These are phyloP conservation scores for Aphyosemion australe DNA, from an alignment of 2,113 vertebrate species.

Conservation along the genomic window DNA sequence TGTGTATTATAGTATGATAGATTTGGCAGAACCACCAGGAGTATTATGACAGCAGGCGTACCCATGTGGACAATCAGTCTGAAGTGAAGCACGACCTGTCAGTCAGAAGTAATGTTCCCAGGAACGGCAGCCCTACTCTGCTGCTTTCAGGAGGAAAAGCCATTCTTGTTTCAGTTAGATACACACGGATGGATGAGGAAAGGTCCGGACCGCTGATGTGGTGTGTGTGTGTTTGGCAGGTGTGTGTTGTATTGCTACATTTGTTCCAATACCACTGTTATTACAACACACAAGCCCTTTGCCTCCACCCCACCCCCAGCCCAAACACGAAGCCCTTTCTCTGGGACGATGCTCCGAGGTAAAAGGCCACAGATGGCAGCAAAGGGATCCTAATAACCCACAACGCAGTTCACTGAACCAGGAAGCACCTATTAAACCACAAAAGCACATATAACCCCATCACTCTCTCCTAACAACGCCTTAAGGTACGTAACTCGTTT, in stretches of 20 bases:
- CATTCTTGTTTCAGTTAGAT: slow-evolving; percentile 66
- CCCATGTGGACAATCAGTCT: slow-evolving; percentile 51
- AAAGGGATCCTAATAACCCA: slow-evolving; percentile 70
- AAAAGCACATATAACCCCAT: slow-evolving; percentile 41
- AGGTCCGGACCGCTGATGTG: slow-evolving; percentile 49
- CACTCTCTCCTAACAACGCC: slow-evolving; percentile 46
- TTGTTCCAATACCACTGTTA: slow-evolving; percentile 43
- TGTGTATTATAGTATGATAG: slow-evolving; percentile 4
- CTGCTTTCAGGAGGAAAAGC: slow-evolving; percentile 52
- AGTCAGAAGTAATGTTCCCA: slow-evolving; percentile 52
- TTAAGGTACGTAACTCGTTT: slow-evolving; percentile 19
- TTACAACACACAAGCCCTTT: slow-evolving; percentile 23
- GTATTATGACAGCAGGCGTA: slow-evolving; percentile 42
- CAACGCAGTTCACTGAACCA: slow-evolving; percentile 70
- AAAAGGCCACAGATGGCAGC: slow-evolving; percentile 67
- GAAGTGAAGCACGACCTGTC: slow-evolving; percentile 57
- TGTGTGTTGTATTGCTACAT: slow-evolving; percentile 24
- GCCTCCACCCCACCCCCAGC: background rate
- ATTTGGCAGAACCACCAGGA: slow-evolving; percentile 26
- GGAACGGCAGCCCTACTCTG: slow-evolving; percentile 48
- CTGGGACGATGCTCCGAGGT: slow-evolving; percentile 31
- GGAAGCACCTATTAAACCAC: slow-evolving; percentile 69
- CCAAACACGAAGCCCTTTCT: slow-evolving; percentile 29
- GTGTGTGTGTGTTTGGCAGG: slow-evolving; percentile 30
- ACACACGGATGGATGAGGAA: slow-evolving; percentile 59